phyloP scores from a whole-genome alignment of 2,113 vertebrate genomes.

The Coreoperca whiteheadi region DNA sequence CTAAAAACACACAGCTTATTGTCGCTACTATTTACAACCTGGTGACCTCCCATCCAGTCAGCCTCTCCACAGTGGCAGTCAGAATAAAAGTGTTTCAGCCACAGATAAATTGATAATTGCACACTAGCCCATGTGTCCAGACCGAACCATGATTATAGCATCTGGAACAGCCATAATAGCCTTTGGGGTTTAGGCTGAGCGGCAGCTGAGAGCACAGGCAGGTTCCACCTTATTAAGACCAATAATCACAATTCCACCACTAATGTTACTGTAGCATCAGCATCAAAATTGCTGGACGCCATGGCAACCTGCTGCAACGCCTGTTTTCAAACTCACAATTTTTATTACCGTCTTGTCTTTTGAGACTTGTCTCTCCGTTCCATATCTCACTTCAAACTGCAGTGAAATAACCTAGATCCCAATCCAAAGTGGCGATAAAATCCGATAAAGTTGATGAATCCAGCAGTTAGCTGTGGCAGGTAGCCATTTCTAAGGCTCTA shows the following conservation, averaged over 20 bases:
- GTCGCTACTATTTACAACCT: neutral
- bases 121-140: slow-evolving; percentile 19
- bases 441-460: slow-evolving; percentile 59
- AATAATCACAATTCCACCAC: slow-evolving; percentile 55
- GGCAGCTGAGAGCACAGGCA: slow-evolving; percentile 56
- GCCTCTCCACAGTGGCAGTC: slow-evolving; percentile 19
- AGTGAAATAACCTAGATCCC: neutral
- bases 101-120: slow-evolving; percentile 60
- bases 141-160: slow-evolving; percentile 59
- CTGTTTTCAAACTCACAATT: neutral
- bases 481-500: slow-evolving; percentile 59
- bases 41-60: neutral
- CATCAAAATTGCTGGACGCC: slow-evolving; percentile 2
- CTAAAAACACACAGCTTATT: neutral
- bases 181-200: slow-evolving; percentile 46
- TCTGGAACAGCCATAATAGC: slow-evolving; percentile 58
- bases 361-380: neutral
- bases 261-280: slow-evolving; percentile 46
- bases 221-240: slow-evolving; percentile 64
- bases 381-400: neutral
- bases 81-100: slow-evolving; percentile 42
- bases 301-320: slow-evolving; percentile 24
- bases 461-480: slow-evolving; percentile 54
- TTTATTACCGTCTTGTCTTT: neutral
- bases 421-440: slow-evolving; percentile 19